Base-by-base conservation (phyloP, 2,888 invertebrate genomes). In the Dryococelus australis region DNA sequence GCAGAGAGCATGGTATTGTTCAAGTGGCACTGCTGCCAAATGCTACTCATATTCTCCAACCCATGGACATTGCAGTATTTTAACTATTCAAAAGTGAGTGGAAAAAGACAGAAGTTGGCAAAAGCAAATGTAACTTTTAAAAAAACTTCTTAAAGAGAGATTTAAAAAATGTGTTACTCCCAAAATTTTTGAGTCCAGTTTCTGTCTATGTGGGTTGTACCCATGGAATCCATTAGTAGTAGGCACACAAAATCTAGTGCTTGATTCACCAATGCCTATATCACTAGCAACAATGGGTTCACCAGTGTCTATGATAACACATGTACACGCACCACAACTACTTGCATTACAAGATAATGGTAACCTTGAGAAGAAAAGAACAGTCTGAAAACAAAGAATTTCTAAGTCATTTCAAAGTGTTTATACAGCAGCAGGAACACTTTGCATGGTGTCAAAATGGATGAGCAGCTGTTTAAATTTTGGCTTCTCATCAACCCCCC, bases 1-100 rank as follows among this genome's bases (percentile, higher is more conserved):
- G 92, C 88, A 88, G 89, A 87, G 89, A 91, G 85, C 91, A 92
- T 87, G 88, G 90, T 43, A 92, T 92, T 84, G 90, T 91, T 88
- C 87, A 92, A 27, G 89, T 92, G 86, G 90, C 91, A 51, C 88
- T 92, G 26, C 90, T 90, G 47, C 91, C 92, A 13, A 92, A 92
- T 89, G 90, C 92, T 0, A 92, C 92, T 8, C 92, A 92, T 88
- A 90, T 92, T 20, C 87, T 92, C 13, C 92, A 92, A 88, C 92
- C 92, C 8, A 89, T 92, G 87, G 92, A 92, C 88, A 91, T 92
- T 6, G 90, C 90, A 27, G 90, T 92, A 65, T 92, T 92, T 89
- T 90, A 89, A 87, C 90, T 91, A 24, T 87, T 92, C 26, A 92
- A 92, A 89, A 84, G 43, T 47, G 88, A 87, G 85, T 92, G 91